These are phyloP conservation scores for Diuraphis noxia DNA, from an alignment of 1,140 invertebrate genomes.

Conservation along the genomic window DNA sequence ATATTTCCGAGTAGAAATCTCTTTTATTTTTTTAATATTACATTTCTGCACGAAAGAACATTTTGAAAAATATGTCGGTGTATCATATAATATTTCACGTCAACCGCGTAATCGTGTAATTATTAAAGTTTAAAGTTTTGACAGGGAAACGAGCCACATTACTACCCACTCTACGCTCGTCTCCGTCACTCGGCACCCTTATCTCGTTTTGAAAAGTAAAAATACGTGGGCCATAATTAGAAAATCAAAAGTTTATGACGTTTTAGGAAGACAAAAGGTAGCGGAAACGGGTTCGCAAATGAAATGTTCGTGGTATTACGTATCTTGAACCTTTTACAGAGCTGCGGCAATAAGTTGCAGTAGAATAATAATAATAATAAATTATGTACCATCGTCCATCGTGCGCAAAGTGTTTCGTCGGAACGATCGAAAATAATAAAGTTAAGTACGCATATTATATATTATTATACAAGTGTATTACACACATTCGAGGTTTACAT, in stretches of 20 bases:
- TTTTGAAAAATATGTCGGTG: neutral
- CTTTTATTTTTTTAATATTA: neutral
- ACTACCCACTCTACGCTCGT: neutral
- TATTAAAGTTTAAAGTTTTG: slow-evolving; percentile 4
- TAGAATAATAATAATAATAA: neutral
- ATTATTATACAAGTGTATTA: neutral
- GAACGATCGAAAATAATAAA: neutral
- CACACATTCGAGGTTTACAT: neutral
- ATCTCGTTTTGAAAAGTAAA: slow-evolving; percentile 27
- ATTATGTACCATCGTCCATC: neutral
- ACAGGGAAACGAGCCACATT: neutral
- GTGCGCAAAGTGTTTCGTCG: neutral
- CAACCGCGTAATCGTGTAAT: neutral
- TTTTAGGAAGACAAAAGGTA: neutral
- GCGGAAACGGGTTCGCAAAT: neutral
- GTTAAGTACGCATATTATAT: neutral
- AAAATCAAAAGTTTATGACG: slow-evolving; percentile 18
- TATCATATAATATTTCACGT: neutral
- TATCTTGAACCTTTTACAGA: neutral
- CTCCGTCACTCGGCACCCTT: neutral
- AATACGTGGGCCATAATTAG: neutral
- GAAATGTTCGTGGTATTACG: neutral
- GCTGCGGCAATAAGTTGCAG: neutral
- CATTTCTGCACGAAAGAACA: neutral
- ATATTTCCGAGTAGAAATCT: neutral